Evolutionary conservation across 2,888 invertebrate species (phyloP).

Genomic region (Lobophora halterata): DNA sequence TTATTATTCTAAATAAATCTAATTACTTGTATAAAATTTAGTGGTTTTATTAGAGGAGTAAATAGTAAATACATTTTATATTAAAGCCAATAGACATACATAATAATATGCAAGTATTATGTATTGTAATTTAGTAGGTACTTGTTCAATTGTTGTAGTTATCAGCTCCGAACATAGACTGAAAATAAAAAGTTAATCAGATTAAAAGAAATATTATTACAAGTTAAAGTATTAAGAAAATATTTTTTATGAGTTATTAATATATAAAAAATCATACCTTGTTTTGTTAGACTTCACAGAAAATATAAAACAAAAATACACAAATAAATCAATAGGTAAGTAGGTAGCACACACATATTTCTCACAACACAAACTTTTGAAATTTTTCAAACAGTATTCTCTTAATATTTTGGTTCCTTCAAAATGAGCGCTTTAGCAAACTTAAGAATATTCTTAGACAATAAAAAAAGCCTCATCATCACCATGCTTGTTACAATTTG

Average conservation of each 20-base stretch:
- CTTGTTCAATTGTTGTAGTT: slow-evolving; percentile 62
- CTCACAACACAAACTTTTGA: slow-evolving; percentile 21
- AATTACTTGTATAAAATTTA: slow-evolving; percentile 30
- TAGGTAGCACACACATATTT: slow-evolving; percentile 12
- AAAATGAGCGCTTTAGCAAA: too few relatives aligned
- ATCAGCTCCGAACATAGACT: slow-evolving; percentile 73
- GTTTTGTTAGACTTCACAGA: slow-evolving; percentile 22
- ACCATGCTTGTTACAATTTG: slow-evolving; percentile 12
- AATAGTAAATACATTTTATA: slow-evolving; percentile 16
- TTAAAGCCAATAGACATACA: slow-evolving; percentile 9
- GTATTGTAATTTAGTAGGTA: slow-evolving; percentile 12
- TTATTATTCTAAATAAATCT: slow-evolving; percentile 31
- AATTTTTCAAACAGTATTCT: slow-evolving; percentile 7
- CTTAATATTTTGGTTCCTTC: too few relatives aligned
- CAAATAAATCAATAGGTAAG: slow-evolving; percentile 19
- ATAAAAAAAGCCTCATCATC: too few relatives aligned
- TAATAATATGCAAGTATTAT: slow-evolving; percentile 10
- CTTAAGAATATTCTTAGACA: too few relatives aligned
- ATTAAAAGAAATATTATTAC: slow-evolving; percentile 12
- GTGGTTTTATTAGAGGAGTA: slow-evolving; percentile 39
- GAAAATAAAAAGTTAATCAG: slow-evolving; percentile 49
- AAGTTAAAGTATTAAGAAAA: slow-evolving; percentile 14
- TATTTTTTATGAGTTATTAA: too few relatives aligned
- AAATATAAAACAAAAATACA: slow-evolving; percentile 18
- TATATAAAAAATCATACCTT: slow-evolving; percentile 16